phyloP scores from a whole-genome alignment of 2,888 invertebrate genomes.

The Meiosimyza platycephala region DNA sequence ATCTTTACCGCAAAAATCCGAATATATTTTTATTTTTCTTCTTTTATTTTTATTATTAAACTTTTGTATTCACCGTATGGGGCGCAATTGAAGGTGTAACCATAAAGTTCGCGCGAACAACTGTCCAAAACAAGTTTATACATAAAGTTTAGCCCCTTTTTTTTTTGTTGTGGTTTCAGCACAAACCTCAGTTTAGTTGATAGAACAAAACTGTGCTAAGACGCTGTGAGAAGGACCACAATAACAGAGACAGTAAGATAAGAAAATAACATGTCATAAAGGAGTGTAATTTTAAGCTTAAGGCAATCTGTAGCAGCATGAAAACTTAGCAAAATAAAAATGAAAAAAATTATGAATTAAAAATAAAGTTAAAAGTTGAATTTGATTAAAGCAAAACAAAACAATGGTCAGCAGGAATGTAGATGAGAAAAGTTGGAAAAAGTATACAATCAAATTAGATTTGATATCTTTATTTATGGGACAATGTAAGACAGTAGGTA shows the following conservation, averaged over 20 bases:
- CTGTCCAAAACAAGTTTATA: conserved; percentile 36
- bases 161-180: background rate
- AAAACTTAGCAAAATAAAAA: conserved; percentile 19
- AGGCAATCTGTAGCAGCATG: conserved; percentile 12
- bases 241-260: conserved; percentile 24
- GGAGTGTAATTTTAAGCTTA: conserved; percentile 40
- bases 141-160: conserved; percentile 12
- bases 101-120: conserved; percentile 59
- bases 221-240: conserved; percentile 1
- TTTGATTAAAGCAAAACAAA: background rate
- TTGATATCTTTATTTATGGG: background rate
- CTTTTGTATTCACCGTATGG: background rate
- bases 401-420: background rate
- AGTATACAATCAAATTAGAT: background rate
- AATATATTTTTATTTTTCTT: background rate
- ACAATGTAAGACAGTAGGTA: conserved; percentile 3
- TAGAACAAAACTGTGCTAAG: background rate
- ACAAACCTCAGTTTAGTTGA: background rate
- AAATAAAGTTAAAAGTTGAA: conserved; percentile 3
- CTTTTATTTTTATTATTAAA: background rate
- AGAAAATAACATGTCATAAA: conserved; percentile 40
- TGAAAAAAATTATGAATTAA: background rate
- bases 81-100: conserved; percentile 55
- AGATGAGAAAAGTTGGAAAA: background rate
- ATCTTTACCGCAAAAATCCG: background rate